Base-by-base conservation (phyloP, 2,888 invertebrate genomes). In the Lasioglossum pauxillum region DNA sequence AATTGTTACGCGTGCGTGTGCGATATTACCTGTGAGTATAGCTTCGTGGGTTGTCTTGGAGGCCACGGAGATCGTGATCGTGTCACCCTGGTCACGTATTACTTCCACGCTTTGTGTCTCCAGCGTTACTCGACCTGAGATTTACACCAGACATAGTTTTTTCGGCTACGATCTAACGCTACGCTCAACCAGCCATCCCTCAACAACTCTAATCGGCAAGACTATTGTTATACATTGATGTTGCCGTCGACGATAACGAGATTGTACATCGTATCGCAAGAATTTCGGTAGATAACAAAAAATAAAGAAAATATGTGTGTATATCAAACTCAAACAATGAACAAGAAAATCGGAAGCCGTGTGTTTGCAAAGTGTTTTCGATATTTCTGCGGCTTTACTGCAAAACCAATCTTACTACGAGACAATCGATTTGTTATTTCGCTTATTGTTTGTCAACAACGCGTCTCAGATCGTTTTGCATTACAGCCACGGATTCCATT, bases 1-100 rank as follows among this genome's bases (percentile, higher is more conserved):
- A 49, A 69, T 75, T 69, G 79, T 83, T 86, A 86, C 77, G 78
- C 78, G 86, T 83, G 83, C 73, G 80, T 89, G 82, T 57, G 79
- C 46, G 85, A 87, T 88, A 89, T 96, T 96, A 97, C 97, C 97
- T 96, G 96, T 96, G 87, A 97, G 95, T 89, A 96, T 96, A 88
- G 96, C 96, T 95, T 96, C 96, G 92, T 97, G 96, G 88, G 96
- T 96, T 90, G 96, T 96, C 90, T 96, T 96, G 90, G 97, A 97
- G 95, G 96, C 97, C 93, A 96, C 96, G 64, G 95, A 95, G 89
- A 95, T 95, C 27, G 95, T 95, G 83, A 96, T 94, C 46, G 94
- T 95, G 89, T 95, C 95, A 83, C 95, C 95, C 74, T 95, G 95
- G 74, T 94, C 93, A 83, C 94, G 95, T 87, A 94, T 91, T 88